Percentiles rank a stretch among this genome's conserved stretches.
phyloP scores from a whole-genome alignment of 2,888 invertebrate genomes.

The Pollenia angustigena region DNA sequence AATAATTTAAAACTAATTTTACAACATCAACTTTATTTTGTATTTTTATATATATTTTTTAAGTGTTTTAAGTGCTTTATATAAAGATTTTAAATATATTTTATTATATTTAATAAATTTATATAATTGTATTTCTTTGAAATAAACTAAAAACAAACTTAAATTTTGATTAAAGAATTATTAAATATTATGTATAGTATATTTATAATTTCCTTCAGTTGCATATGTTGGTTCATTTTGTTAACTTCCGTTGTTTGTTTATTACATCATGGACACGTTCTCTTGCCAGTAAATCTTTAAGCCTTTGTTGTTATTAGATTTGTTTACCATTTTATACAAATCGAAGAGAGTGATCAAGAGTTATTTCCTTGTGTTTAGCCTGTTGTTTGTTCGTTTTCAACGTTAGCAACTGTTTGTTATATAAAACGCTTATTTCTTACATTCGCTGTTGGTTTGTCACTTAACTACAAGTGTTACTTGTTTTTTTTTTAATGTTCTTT shows the following conservation, averaged over 20 bases:
- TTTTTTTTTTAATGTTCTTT: too few species aligned
- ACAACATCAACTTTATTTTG: constrained; percentile 60
- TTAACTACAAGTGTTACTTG: constrained; percentile 24
- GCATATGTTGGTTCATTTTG: too few species aligned
- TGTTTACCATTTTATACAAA: neutral
- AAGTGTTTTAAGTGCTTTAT: constrained; percentile 24
- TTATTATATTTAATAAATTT: constrained; percentile 27
- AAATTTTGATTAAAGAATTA: neutral
- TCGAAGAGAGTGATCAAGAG: neutral
- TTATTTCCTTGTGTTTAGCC: neutral
- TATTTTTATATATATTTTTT: constrained; percentile 6
- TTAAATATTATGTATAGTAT: too few species aligned
- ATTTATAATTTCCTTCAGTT: too few species aligned
- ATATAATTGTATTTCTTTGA: neutral
- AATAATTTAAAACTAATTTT: constrained; percentile 59
- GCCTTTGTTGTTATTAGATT: neutral
- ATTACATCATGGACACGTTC: too few species aligned
- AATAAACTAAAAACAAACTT: constrained; percentile 7
- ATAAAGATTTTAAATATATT: constrained; percentile 31
- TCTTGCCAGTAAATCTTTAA: too few species aligned
- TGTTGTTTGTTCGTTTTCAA: constrained; percentile 8
- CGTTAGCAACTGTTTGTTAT: constrained; percentile 34
- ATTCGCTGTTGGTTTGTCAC: constrained; percentile 59
- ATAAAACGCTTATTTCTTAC: constrained; percentile 78
- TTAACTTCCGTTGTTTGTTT: too few species aligned